A percentile compares a stretch with the other conserved stretches of the same genome.
Evolutionary conservation across 1,140 invertebrate species (phyloP).

Genomic region (Belonocnema kinseyi): DNA sequence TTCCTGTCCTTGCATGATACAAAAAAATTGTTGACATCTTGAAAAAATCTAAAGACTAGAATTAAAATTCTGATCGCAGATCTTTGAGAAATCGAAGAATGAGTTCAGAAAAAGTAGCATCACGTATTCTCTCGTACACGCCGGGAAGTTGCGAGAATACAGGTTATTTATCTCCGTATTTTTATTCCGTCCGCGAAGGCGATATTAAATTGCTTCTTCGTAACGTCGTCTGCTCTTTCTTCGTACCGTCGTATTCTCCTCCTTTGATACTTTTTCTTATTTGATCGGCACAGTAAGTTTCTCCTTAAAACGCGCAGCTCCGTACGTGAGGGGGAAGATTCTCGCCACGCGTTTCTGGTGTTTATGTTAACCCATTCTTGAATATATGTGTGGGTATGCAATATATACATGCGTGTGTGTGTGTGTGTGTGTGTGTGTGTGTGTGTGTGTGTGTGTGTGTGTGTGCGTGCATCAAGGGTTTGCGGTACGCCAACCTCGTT

Average conservation of each 20-base stretch:
- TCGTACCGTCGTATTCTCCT: conserved; percentile 33
- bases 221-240: conserved; percentile 25
- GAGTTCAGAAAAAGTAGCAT: conserved; percentile 6
- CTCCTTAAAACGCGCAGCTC: conserved; percentile 33
- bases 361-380: conserved; percentile 2
- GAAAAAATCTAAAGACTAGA: background rate
- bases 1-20: no score
- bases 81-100: background rate
- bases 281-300: conserved; percentile 27
- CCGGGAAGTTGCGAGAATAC: conserved; percentile 51
- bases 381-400: background rate
- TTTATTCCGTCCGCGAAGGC: conserved; percentile 63
- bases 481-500: conserved; percentile 42
- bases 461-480: conserved; percentile 11
- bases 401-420: conserved; percentile 5
- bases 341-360: background rate
- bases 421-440: conserved; percentile 14
- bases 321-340: conserved; percentile 32
- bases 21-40: no score
- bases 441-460: conserved; percentile 17
- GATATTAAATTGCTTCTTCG: conserved; percentile 66
- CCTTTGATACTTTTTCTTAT: conserved; percentile 34
- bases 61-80: background rate
- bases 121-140: conserved; percentile 44
- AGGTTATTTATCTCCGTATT: conserved; percentile 65